A percentile compares a stretch with the other conserved stretches of the same genome.
phyloP scores from a whole-genome alignment of 92 coral and sea anemone species.

The Scolanthus callimorphus region DNA sequence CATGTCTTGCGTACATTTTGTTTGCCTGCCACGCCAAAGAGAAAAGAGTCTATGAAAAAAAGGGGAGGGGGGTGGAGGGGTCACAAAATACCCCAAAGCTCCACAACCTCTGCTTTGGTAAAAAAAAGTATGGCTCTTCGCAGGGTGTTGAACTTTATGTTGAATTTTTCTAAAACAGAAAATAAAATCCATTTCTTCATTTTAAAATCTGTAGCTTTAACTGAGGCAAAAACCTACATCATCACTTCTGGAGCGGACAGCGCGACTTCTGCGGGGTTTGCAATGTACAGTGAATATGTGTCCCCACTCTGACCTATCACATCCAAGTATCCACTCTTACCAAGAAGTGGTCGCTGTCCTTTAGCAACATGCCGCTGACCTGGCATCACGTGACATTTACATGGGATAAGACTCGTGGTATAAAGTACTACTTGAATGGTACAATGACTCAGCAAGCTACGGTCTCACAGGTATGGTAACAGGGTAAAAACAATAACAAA shows the following conservation, averaged over 20 bases:
- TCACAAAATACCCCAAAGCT: no score
- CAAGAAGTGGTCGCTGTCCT: conserved; percentile 3
- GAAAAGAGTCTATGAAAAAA: no score
- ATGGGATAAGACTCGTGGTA: conserved; percentile 17
- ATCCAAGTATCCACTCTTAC: conserved; percentile 7
- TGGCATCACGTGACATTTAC: conserved; percentile 46
- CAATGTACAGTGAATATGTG: conserved; percentile 6
- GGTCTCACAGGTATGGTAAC: no score
- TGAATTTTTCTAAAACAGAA: not conserved
- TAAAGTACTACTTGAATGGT: conserved; percentile 24
- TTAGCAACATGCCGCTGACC: conserved; percentile 1
- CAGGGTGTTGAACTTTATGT: no score
- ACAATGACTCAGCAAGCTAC: no score
- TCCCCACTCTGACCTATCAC: not conserved
- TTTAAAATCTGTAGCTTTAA: conserved; percentile 1
- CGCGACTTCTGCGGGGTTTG: conserved; percentile 21
- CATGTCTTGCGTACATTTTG: no score
- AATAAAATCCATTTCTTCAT: not conserved
- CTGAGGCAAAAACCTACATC: conserved; percentile 7
- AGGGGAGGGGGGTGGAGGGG: no score
- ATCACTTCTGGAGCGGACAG: conserved; percentile 31
- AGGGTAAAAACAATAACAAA: no score
- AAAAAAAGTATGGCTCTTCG: no score
- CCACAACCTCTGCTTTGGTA: no score
- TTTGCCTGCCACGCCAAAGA: no score